Base-by-base conservation (phyloP, 2,113 vertebrate genomes). In the Okapia johnstoni region DNA sequence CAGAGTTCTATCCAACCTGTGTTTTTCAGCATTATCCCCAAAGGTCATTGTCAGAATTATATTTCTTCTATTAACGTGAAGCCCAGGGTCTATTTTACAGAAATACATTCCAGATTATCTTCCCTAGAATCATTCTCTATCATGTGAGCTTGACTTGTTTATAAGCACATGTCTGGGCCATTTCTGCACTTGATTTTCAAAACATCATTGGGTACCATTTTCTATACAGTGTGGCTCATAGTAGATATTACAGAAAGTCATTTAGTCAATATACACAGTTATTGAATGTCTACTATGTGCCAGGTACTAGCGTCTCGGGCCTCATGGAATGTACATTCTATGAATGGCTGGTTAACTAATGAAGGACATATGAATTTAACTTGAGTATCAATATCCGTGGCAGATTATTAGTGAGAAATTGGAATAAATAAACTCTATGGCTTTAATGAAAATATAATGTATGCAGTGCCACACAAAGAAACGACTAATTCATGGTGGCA, bases 11-110 rank as follows among this genome's bases (percentile, higher is more conserved):
- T 61, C 70, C 26, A 90, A 17, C 5, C 36, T 21, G 15, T 61
- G 7, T 86, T 89, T 57, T 88, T 55, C 11, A 28, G 33, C 61
- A 79, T 96, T 52, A 79, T 23, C 21, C 40, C 28, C 54, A 12
- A 95, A 40, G n/a, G 28, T 86, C 63, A 76, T 21, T 46, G 40
- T 73, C 26, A 52, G 92, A 87, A n/a, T 55, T 84, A 3, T 95
- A 93, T 87, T 96, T 77, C 83, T 70, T 92, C 86, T 81, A 46
- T 43, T 33, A 79, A 40, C 19, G 63, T 40, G 85, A 95, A 97
- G 81, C 30, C 30, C 50, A 83, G 28, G 55, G 43, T 36, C 46
- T 90, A n/a, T 80, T 83, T 95, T 50, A 63, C 16, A 93, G 91
- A 94, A 93, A 77, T 30, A 26, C 6, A 6, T 57, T 96, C n/a